Evolutionary conservation across 2,888 invertebrate species (phyloP).

Genomic region (Patella depressa): DNA sequence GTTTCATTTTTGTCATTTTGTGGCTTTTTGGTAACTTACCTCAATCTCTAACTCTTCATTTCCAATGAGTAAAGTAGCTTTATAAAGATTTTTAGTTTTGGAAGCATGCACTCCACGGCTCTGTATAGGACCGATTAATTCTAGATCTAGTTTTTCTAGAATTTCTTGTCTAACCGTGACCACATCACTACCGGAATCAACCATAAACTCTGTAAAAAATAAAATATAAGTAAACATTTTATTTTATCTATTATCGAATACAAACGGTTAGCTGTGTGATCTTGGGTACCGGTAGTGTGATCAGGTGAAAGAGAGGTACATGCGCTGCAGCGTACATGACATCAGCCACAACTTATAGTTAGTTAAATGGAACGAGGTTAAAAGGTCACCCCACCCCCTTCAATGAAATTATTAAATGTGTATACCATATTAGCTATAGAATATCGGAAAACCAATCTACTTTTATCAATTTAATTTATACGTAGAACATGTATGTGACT

Average conservation of each 20-base stretch:
- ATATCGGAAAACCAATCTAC: too few relatives aligned
- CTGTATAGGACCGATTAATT: constrained; percentile 57
- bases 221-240: neutral
- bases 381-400: too few relatives aligned
- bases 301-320: too few relatives aligned
- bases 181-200: constrained; percentile 68
- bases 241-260: neutral
- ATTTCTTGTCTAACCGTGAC: constrained; percentile 61
- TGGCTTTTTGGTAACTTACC: constrained; percentile 40
- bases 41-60: constrained; percentile 59
- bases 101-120: constrained; percentile 66
- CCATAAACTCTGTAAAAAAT: constrained; percentile 61
- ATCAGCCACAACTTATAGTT: too few relatives aligned
- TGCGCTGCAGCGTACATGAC: too few relatives aligned
- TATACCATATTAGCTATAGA: too few relatives aligned
- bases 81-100: constrained; percentile 59
- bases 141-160: constrained; percentile 55
- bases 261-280: too few relatives aligned
- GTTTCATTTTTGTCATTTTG: neutral
- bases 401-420: too few relatives aligned
- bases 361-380: too few relatives aligned
- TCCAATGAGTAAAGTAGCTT: constrained; percentile 58
- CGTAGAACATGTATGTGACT: too few relatives aligned
- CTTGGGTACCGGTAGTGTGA: too few relatives aligned
- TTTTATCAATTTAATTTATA: too few relatives aligned